Percentiles rank a stretch among this genome's conserved stretches.
Evolutionary conservation across 2,797 vertebrate species (phyloP).

Genomic region (Arrhamphus sclerolepis): DNA sequence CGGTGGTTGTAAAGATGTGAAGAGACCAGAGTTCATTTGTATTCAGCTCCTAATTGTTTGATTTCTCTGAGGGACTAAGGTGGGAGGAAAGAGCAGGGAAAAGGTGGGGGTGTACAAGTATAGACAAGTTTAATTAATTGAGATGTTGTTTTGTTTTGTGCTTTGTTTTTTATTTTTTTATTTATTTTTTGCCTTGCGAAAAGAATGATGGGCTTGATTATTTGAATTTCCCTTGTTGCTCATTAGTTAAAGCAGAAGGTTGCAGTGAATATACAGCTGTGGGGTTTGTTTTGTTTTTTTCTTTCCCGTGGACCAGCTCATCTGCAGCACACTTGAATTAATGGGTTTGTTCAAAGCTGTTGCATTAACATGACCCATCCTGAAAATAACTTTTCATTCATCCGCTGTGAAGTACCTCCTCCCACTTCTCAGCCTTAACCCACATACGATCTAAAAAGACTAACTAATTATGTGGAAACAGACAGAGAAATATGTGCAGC

Average conservation of each 20-base stretch:
- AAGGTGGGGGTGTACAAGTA: constrained; percentile 24
- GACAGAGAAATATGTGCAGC: constrained; percentile 11
- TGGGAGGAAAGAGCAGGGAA: constrained; percentile 13
- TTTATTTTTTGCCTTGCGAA: constrained; percentile 65
- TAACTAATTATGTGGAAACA: neutral
- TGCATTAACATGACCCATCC: constrained; percentile 47
- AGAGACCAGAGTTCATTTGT: constrained; percentile 51
- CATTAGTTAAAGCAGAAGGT: constrained; percentile 66
- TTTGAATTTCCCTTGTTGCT: constrained; percentile 67
- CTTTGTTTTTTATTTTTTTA: no score
- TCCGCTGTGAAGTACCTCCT: constrained; percentile 13
- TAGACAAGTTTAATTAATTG: constrained; percentile 70
- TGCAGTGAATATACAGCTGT: constrained; percentile 67
- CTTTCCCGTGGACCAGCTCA: constrained; percentile 48
- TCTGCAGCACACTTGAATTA: constrained; percentile 61
- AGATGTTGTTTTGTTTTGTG: constrained; percentile 46
- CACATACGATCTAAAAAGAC: constrained; percentile 16
- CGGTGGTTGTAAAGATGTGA: constrained; percentile 29
- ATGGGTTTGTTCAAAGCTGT: constrained; percentile 55
- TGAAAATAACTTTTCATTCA: constrained; percentile 53
- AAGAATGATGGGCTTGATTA: constrained; percentile 67
- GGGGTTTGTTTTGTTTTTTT: constrained; percentile 50
- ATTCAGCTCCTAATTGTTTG: constrained; percentile 64
- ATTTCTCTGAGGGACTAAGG: constrained; percentile 50
- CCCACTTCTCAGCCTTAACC: constrained; percentile 25